Evolutionary conservation across 2,113 vertebrate species (phyloP).

Genomic region (Elgaria multicarinata): DNA sequence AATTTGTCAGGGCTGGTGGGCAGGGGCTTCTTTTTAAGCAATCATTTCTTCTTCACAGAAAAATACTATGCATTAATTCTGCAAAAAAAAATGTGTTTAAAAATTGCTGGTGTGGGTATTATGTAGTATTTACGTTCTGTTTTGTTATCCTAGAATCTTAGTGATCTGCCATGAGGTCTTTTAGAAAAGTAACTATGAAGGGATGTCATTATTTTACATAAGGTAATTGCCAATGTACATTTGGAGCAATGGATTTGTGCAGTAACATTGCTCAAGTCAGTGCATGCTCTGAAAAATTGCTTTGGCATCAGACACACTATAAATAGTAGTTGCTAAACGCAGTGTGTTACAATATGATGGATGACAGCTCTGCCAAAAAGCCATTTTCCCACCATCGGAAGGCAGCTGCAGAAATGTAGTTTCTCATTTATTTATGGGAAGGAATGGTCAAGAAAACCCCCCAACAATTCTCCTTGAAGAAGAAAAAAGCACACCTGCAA

Average conservation of each 20-base stretch:
- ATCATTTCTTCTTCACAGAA: background rate
- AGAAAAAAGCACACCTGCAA: background rate
- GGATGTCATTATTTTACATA: constrained; percentile 42
- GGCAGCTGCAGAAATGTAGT: constrained; percentile 47
- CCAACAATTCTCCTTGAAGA: background rate
- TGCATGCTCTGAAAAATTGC: constrained; percentile 33
- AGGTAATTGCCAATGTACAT: constrained; percentile 47
- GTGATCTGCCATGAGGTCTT: background rate
- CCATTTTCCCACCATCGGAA: constrained; percentile 53
- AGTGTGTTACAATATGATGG: constrained; percentile 55
- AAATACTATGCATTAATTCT: background rate
- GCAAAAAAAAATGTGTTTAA: background rate
- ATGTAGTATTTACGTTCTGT: background rate
- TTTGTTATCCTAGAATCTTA: background rate
- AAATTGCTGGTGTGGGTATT: background rate
- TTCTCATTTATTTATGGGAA: constrained; percentile 43
- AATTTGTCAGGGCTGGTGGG: background rate
- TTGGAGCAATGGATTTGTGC: constrained; percentile 31
- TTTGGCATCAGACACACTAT: constrained; percentile 54
- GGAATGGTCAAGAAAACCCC: constrained; percentile 27
- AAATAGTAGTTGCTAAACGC: constrained; percentile 60
- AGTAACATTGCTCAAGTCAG: constrained; percentile 60
- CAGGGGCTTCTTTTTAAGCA: background rate
- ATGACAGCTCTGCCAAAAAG: constrained; percentile 57
- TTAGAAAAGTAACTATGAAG: background rate